Conservation (phyloP, 1,140 invertebrate genomes). For the Maconellicoccus hirsutus region DNA sequence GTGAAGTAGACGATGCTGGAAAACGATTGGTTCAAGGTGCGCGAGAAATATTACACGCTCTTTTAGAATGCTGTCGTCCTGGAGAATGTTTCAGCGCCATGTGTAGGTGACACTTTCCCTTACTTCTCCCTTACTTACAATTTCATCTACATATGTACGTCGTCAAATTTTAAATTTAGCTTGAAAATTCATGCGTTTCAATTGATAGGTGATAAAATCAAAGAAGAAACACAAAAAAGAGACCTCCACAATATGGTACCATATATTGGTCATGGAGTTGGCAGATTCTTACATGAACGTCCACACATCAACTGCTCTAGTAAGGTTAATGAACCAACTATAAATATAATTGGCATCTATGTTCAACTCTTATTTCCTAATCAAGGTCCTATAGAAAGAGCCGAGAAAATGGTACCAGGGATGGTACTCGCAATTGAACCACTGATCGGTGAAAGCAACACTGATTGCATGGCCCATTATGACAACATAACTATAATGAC, state of each 20-base stretch:
- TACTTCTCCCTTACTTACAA: too few relatives aligned
- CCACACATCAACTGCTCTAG: constrained; percentile 48
- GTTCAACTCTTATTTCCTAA: too few relatives aligned
- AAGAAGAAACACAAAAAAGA: too few relatives aligned
- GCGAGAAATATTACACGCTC: constrained; percentile 56
- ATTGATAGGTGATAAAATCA: too few relatives aligned
- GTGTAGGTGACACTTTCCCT: too few relatives aligned
- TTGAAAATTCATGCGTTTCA: too few relatives aligned
- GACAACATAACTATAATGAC: constrained; percentile 84
- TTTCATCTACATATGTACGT: constrained; percentile 63
- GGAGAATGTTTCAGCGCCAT: too few relatives aligned
- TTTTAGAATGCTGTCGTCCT: constrained; percentile 64
- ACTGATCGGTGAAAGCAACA: constrained; percentile 60
- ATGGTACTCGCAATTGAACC: constrained; percentile 95
- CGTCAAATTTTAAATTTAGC: constrained; percentile 14
- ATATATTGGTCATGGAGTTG: constrained; percentile 77
- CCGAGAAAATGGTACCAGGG: constrained; percentile 55
- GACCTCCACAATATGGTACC: too few relatives aligned
- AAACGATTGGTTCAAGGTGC: constrained; percentile 54
- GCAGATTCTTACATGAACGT: constrained; percentile 79
- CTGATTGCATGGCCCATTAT: constrained; percentile 53
- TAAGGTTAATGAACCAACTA: too few relatives aligned
- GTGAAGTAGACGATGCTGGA: constrained; percentile 63
- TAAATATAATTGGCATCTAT: too few relatives aligned
- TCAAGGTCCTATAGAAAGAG: too few relatives aligned